Percentiles rank a stretch among this genome's conserved stretches.
These are phyloP conservation scores for Xestia c-nigrum DNA, from an alignment of 2,888 invertebrate species.

Conservation along the genomic window DNA sequence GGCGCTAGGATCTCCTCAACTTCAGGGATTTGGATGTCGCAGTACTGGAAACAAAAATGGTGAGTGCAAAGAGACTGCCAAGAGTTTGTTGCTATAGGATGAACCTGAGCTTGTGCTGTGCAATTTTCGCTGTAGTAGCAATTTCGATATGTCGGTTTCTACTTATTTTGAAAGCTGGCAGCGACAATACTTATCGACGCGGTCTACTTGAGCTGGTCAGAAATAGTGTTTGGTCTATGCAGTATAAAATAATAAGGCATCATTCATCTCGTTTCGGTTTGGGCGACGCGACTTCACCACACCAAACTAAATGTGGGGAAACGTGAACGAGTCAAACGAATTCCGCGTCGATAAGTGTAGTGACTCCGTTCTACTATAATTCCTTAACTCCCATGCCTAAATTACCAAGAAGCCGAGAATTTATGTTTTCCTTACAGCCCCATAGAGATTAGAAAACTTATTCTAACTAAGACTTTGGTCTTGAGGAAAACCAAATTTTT, in stretches of 20 bases:
- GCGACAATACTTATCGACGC: neutral
- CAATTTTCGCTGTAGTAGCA: neutral
- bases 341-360: neutral
- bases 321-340: neutral
- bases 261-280: neutral
- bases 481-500: no score
- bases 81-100: neutral
- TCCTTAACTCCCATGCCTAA: neutral
- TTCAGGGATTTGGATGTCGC: slow-evolving; percentile 95
- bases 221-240: neutral
- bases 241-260: neutral
- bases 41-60: slow-evolving; percentile 89
- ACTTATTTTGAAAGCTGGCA: neutral
- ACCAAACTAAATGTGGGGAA: neutral
- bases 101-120: neutral
- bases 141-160: neutral
- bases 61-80: neutral
- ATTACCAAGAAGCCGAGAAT: neutral
- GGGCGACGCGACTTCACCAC: neutral
- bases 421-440: no score
- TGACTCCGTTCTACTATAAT: neutral
- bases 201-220: neutral
- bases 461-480: no score
- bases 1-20: slow-evolving; percentile 94
- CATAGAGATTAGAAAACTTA: neutral